Percentiles rank a stretch among this genome's conserved stretches.
Conservation (phyloP, 2,888 invertebrate genomes). For the Ichneumoninae sp. region DNA sequence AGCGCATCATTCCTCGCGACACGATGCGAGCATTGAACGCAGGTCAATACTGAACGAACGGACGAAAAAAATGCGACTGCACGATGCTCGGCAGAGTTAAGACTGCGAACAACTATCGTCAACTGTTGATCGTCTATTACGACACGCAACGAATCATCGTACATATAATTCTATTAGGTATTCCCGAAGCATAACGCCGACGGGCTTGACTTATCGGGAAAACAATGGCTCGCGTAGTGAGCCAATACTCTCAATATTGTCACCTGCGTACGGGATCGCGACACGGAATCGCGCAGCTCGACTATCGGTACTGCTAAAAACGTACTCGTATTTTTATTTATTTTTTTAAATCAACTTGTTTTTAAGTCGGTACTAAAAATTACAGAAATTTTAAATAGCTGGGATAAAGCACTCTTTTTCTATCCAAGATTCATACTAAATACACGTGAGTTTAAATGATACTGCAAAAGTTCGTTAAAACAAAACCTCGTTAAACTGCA, state of each 20-base stretch:
- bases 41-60: constrained; percentile 21
- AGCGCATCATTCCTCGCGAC: constrained; percentile 68
- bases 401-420: too few species aligned
- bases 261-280: constrained; percentile 56
- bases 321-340: constrained; percentile 8
- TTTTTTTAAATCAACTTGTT: background rate
- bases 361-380: background rate
- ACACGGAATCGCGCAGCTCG: constrained; percentile 29
- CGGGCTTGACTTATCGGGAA: constrained; percentile 72
- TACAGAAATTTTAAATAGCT: too few species aligned
- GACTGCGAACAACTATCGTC: constrained; percentile 57
- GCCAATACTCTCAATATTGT: constrained; percentile 67
- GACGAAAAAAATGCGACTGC: constrained; percentile 61
- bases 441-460: too few species aligned
- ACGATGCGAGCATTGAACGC: constrained; percentile 38
- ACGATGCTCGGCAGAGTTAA: constrained; percentile 50
- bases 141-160: constrained; percentile 41
- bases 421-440: too few species aligned
- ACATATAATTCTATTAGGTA: constrained; percentile 68
- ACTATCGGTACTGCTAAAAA: constrained; percentile 29
- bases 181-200: constrained; percentile 69
- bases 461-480: too few species aligned
- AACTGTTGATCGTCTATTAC: constrained; percentile 53
- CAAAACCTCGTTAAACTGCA: too few species aligned
- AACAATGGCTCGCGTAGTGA: constrained; percentile 70